Conservation (phyloP, 2,797 vertebrate genomes). For the Oryzias sinensis region DNA sequence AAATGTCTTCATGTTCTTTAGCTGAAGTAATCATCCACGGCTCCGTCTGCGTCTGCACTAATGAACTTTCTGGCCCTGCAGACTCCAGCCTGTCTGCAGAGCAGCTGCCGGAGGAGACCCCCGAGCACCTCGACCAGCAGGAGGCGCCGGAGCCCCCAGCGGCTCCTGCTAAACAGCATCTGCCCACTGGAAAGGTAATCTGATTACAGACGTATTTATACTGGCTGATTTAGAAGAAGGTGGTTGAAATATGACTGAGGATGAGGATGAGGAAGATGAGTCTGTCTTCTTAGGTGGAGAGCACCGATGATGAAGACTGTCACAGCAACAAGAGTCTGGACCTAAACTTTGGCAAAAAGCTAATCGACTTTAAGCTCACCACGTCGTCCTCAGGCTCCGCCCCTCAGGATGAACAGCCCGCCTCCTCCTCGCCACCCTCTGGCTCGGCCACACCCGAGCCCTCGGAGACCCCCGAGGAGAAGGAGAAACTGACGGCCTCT, state of each 20-base stretch:
- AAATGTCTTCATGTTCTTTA: too few species aligned
- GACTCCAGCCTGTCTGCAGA: conserved; percentile 32
- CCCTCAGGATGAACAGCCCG: conserved; percentile 47
- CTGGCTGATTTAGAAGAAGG: neutral
- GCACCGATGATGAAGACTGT: conserved; percentile 79
- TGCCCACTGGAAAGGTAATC: conserved; percentile 47
- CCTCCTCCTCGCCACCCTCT: conserved; percentile 29
- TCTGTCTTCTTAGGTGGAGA: conserved; percentile 46
- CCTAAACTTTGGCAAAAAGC: conserved; percentile 91
- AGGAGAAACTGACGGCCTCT: conserved; percentile 10
- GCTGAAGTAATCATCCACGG: neutral
- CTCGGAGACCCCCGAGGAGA: conserved; percentile 21
- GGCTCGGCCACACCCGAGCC: conserved; percentile 29
- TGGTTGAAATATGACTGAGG: neutral
- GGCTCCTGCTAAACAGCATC: conserved; percentile 7
- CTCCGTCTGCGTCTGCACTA: neutral
- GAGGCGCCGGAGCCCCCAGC: conserved; percentile 37
- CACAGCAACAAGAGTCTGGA: conserved; percentile 95
- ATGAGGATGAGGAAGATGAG: too few species aligned
- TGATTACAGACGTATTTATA: neutral
- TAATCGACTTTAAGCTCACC: conserved; percentile 86
- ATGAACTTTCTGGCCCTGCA: neutral
- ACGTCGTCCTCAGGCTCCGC: conserved; percentile 43
- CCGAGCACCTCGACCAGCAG: conserved; percentile 41
- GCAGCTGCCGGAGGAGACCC: conserved; percentile 15